Conservation (phyloP, 2,888 invertebrate genomes). For the Sinelater perroti region DNA sequence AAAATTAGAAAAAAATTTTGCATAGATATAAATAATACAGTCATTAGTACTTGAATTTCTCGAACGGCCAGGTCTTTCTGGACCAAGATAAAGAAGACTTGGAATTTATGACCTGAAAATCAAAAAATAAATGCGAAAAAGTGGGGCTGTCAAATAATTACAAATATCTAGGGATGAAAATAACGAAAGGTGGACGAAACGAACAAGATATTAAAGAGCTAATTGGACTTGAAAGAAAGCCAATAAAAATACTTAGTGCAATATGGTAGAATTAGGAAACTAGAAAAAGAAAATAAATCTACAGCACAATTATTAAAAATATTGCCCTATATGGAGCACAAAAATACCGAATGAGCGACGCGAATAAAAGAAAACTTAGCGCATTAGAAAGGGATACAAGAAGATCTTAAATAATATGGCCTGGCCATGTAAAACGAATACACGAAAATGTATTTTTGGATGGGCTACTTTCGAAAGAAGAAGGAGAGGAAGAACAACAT, state of each 20-base stretch:
- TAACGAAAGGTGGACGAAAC: slow-evolving; percentile 4
- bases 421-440: neutral
- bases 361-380: slow-evolving; percentile 21
- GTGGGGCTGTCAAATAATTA: neutral
- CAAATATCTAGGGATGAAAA: slow-evolving; percentile 7
- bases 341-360: slow-evolving; percentile 25
- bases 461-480: slow-evolving; percentile 8
- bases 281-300: slow-evolving; percentile 15
- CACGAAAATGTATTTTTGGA: neutral
- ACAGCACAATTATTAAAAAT: slow-evolving; percentile 27
- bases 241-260: slow-evolving; percentile 1
- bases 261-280: slow-evolving; percentile 23
- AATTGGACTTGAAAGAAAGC: slow-evolving; percentile 17
- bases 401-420: neutral
- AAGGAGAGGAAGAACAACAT: slow-evolving; percentile 15
- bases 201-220: slow-evolving; percentile 11
- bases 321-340: slow-evolving; percentile 25
- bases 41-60: no score
- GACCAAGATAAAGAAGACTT: slow-evolving; percentile 6
- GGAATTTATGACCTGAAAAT: slow-evolving; percentile 1
- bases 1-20: no score
- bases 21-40: no score
- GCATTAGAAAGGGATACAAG: slow-evolving; percentile 30
- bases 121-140: no score
- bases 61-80: no score